These are phyloP conservation scores for Sciurus carolinensis DNA, from an alignment of 2,797 vertebrate genomes.

Conservation along the genomic window DNA sequence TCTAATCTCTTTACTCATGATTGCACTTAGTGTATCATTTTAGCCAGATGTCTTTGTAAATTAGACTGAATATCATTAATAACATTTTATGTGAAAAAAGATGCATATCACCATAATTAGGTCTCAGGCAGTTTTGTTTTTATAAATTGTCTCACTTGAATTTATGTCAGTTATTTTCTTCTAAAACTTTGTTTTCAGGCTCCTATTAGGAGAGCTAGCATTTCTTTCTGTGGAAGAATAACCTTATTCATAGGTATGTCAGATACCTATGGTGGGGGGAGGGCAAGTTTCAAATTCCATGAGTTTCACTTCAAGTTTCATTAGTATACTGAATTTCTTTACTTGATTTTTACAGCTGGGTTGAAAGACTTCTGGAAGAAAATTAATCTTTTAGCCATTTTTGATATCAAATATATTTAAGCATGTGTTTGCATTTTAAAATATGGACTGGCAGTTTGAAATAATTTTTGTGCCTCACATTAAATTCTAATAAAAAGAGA, in stretches of 20 bases:
- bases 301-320: not conserved
- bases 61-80: not conserved
- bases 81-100: slow-evolving; percentile 44
- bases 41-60: too few species aligned
- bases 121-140: slow-evolving; percentile 45
- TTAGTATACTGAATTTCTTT: not conserved
- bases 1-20: too few species aligned
- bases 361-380: slow-evolving; percentile 26
- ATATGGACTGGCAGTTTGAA: not conserved
- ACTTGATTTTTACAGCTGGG: not conserved
- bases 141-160: not conserved
- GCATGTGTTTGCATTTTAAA: not conserved
- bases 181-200: not conserved
- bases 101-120: not conserved
- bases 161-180: slow-evolving; percentile 14
- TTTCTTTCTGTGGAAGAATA: not conserved
- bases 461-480: not conserved
- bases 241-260: not conserved
- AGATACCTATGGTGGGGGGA: too few species aligned
- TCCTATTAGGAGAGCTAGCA: not conserved
- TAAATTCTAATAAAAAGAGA: not conserved
- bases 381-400: not conserved
- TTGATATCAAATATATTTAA: not conserved
- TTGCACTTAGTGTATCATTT: too few species aligned
- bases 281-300: not conserved